Evolutionary conservation across 2,113 vertebrate species (phyloP).

Genomic region (Physeter macrocephalus): DNA sequence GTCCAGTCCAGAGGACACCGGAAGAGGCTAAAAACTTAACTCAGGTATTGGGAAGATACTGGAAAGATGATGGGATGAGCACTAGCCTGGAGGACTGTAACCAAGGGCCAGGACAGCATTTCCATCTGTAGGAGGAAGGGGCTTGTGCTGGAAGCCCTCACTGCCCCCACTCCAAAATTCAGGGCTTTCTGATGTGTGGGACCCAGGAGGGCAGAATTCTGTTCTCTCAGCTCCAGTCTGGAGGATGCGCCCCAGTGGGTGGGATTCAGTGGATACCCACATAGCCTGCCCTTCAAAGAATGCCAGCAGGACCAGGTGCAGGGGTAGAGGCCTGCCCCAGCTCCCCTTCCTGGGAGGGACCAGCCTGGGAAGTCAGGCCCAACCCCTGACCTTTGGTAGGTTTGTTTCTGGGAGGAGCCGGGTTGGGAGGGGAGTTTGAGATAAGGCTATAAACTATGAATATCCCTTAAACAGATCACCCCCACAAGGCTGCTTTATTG

Average conservation of each 20-base stretch:
- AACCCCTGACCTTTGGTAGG: not conserved
- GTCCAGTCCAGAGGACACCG: not conserved
- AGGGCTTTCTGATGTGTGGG: not conserved
- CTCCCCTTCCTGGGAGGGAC: not conserved
- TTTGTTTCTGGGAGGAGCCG: slow-evolving; percentile 7
- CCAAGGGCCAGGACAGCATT: not conserved
- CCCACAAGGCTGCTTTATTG: not conserved
- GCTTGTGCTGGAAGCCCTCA: not conserved
- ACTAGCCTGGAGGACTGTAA: not conserved
- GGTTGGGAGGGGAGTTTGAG: not conserved
- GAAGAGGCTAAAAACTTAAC: not conserved
- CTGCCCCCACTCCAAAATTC: not conserved
- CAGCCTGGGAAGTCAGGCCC: not conserved
- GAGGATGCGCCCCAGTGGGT: not conserved
- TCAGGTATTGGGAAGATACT: not conserved
- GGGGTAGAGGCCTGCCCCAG: not conserved
- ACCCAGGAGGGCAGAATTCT: not conserved
- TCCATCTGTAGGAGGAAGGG: not conserved
- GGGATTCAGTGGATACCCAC: not conserved
- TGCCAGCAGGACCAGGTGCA: not conserved
- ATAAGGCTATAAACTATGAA: not conserved
- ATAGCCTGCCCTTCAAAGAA: too few relatives aligned
- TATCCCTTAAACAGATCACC: not conserved
- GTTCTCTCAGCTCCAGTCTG: not conserved
- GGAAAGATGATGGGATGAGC: not conserved